Percentiles rank a stretch among this genome's conserved stretches.
Conservation (phyloP, 1,140 invertebrate species). For the Sinonovacula constricta region DNA sequence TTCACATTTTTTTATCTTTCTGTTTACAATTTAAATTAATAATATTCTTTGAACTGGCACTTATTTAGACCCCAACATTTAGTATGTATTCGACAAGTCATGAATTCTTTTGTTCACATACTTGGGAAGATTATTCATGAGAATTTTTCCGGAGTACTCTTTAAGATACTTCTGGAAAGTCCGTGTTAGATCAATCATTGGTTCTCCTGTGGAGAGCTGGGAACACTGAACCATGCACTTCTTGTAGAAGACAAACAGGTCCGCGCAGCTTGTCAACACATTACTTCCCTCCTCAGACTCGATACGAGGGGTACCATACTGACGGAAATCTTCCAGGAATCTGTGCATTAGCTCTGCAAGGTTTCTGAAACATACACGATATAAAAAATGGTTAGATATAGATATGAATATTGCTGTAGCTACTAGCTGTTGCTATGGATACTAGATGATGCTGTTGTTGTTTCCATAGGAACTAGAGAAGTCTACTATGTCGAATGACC, state of each 20-base stretch:
- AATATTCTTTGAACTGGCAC: too few relatives aligned
- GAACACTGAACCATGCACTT: slow-evolving; percentile 98
- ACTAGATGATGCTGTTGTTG: too few relatives aligned
- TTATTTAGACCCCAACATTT: too few relatives aligned
- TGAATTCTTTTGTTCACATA: too few relatives aligned
- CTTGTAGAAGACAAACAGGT: slow-evolving; percentile 89
- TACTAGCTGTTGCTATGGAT: too few relatives aligned
- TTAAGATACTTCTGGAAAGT: slow-evolving; percentile 97
- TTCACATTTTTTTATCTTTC: too few relatives aligned
- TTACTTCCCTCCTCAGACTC: slow-evolving; percentile 79
- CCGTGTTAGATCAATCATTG: slow-evolving; percentile 91
- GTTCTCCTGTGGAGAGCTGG: slow-evolving; percentile 90
- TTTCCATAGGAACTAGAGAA: too few relatives aligned
- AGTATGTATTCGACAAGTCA: too few relatives aligned
- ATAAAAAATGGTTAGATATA: slow-evolving; percentile 13
- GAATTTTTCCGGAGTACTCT: slow-evolving; percentile 92
- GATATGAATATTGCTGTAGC: too few relatives aligned
- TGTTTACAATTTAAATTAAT: too few relatives aligned
- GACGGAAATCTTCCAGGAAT: slow-evolving; percentile 85
- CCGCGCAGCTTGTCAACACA: slow-evolving; percentile 94
- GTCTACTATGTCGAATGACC: too few relatives aligned
- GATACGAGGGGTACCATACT: slow-evolving; percentile 80
- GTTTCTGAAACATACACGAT: slow-evolving; percentile 81
- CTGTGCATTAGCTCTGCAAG: slow-evolving; percentile 91
- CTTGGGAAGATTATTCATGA: slow-evolving; percentile 93